Evolutionary conservation across 2,113 vertebrate species (phyloP), one percentile per base, ranked within the genome.

Genomic region (Tachysurus vachellii): DNA sequence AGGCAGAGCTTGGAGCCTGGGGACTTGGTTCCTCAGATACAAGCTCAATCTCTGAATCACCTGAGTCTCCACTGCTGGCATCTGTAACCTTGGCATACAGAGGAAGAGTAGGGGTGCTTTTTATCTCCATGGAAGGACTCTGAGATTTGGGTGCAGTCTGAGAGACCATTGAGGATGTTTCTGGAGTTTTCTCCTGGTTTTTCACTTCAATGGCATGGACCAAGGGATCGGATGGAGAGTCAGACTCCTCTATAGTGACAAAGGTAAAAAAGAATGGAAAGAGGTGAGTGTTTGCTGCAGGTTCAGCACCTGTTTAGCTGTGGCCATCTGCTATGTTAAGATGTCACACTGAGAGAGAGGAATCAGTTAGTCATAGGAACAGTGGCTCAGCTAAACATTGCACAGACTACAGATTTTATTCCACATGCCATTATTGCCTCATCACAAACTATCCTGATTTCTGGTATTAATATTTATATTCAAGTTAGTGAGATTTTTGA

Each of bases 1-100:
- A 91, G 36, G 82, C 88, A 89, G 90, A 84, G 88, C 92, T 95
- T 50, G 91, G 50, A 85, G 66, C 57, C 61, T 64, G 88, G 23
- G 86, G 90, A 31, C 62, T 87, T 26, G 95, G 96, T 90, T 99
- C 98, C 93, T 99, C 97, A 0, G 97, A 97, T 79, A 99, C 97
- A 88, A 99, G 93, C 95, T 99, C 97, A 0, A 99, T 99, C 95
- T 99, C 98, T 0, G 98, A 99, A 91, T 99, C 97, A 7, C 97
- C 98, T 0, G 97, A 99, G 91, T 99, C 98, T 0, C 96, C 96
- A 0, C 97, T 97, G 94, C 97, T 99, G 89, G 91, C 96, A 21
- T 99, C 97, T 0, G 95, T 94, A 68, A 98, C 98, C 82, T 92
- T 91, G 57, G 93, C 86, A 1, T 93, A 28, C 8, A 94, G 59